Conservation (phyloP, 2,888 invertebrate genomes). For the Epiblema foenella region DNA sequence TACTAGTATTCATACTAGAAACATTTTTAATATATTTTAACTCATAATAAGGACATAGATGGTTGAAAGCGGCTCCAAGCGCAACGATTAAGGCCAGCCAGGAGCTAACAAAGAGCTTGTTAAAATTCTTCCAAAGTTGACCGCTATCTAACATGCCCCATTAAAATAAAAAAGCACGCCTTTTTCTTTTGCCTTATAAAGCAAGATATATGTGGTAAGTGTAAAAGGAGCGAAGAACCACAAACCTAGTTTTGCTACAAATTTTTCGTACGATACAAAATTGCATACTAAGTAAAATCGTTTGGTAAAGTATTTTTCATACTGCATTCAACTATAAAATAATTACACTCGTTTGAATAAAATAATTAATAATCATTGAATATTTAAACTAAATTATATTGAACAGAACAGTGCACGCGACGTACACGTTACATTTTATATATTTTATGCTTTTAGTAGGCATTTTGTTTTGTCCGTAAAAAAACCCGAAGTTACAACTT, state of each 20-base stretch:
- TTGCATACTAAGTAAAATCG: conserved; percentile 9
- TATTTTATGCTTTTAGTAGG: too few relatives aligned
- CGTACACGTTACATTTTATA: too few relatives aligned
- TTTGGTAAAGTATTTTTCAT: not conserved
- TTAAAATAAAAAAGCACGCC: conserved; percentile 70
- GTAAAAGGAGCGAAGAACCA: conserved; percentile 7
- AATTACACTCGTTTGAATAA: not conserved
- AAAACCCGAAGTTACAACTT: not conserved
- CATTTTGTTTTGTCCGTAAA: not conserved
- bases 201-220: conserved; percentile 14
- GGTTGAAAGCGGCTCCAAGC: conserved; percentile 43
- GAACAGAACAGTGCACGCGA: not conserved
- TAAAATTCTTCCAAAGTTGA: conserved; percentile 73
- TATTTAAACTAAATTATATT: not conserved
- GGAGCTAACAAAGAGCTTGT: conserved; percentile 76
- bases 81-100: conserved; percentile 52
- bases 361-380: not conserved
- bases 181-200: conserved; percentile 46
- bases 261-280: conserved; percentile 19
- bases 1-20: not conserved
- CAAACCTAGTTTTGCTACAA: conserved; percentile 31
- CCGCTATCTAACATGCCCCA: conserved; percentile 62
- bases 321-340: not conserved
- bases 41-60: conserved; percentile 17
- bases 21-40: conserved; percentile 12